A percentile compares a stretch with the other conserved stretches of the same genome.
Evolutionary conservation across 2,113 vertebrate species (phyloP).

Genomic region (Dendrocopos noguchii): DNA sequence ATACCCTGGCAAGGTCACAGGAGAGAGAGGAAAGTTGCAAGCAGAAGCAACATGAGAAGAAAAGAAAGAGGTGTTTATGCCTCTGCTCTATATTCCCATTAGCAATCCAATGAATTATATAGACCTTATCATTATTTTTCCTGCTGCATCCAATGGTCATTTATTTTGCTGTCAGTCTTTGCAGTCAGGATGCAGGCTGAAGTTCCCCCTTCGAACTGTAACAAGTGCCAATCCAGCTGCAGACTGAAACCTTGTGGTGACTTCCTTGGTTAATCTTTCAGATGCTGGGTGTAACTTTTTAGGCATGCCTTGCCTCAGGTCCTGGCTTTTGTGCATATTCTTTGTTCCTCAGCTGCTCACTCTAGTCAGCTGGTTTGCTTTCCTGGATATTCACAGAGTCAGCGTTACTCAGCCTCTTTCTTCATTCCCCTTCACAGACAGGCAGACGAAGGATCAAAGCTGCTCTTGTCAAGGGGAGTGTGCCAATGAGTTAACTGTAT

Average conservation of each 20-base stretch:
- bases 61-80: no score
- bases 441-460: not conserved
- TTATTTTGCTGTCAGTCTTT: no score
- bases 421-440: not conserved
- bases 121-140: no score
- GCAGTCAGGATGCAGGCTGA: no score
- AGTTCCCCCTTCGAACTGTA: no score
- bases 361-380: not conserved
- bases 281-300: not conserved
- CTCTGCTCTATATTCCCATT: no score
- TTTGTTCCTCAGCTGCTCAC: not conserved
- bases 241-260: rapidly evolving
- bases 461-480: not conserved
- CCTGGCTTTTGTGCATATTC: not conserved
- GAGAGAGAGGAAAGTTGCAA: no score
- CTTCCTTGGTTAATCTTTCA: not conserved
- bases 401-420: not conserved
- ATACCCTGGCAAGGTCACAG: no score
- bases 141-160: no score
- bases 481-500: not conserved
- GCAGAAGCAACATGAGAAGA: no score
- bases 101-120: no score
- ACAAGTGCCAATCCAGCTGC: not conserved
- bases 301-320: not conserved
- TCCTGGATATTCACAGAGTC: not conserved